Base-by-base conservation (phyloP, 1,140 invertebrate species). In the Camponotus floridanus region DNA sequence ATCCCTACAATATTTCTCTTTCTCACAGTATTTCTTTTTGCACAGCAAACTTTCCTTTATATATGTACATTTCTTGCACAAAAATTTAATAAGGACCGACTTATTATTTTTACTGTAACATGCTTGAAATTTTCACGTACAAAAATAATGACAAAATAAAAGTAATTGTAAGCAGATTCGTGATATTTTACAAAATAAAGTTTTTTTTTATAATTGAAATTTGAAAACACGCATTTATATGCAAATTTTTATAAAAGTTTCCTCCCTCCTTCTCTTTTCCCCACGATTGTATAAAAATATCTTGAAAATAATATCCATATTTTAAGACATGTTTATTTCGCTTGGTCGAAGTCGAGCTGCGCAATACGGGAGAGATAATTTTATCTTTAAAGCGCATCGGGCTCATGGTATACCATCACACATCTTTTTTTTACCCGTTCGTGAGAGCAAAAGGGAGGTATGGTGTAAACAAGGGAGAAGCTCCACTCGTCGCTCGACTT, bases 391-490 rank as follows among this genome's bases (percentile, higher is more conserved):
- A 83, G 61, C 68, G 33, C 42, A 57, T 59, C 48, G 65, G 36
- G 45, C 74, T 42, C 61, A 39, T 39, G 68, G 36, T 48, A 36
- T 13, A 55, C 67, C 55, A 45, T 80, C 67, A 61, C 59, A 26
- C 26, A 61, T n/a, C 9, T 13, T 62, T 81, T 81, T 81, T 83
- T 73, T 62, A 48, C 68, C 11, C 64, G 33, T 68, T 65, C 3
- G 18, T 33, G 26, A 36, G 65, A 59, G 51, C 67, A 33, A 73
- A 61, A 83, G 31, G 39, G 39, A 48, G 39, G 9, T 48, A 83
- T 67, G 67, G 79, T 73, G 79, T 83, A 83, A 83, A 83, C 79
- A 83, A 74, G 79, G 68, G 55, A 73, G 55, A 36, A 55, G 26
- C 48, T 45, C 18, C 48, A 21, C 21, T 65, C 33, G 62, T 70